A percentile compares a stretch with the other conserved stretches of the same genome.
Evolutionary conservation across 2,113 vertebrate species (phyloP).

Genomic region (Cynopterus brachyotis): DNA sequence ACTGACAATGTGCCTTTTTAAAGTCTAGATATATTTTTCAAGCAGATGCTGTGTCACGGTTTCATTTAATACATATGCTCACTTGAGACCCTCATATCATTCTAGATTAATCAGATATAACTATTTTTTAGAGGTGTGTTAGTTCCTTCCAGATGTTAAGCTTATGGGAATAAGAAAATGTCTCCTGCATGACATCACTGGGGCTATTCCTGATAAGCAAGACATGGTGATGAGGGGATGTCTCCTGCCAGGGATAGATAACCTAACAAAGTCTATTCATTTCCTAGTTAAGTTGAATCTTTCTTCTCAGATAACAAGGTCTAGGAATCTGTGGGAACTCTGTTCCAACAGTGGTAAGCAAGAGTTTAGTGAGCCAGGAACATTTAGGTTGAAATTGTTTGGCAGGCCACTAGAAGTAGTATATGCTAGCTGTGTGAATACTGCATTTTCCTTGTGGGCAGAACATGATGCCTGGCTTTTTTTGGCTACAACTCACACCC

Average conservation of each 20-base stretch:
- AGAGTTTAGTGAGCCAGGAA: neutral
- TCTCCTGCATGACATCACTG: conserved; percentile 44
- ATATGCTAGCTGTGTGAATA: neutral
- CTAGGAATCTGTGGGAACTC: neutral
- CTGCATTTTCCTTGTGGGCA: neutral
- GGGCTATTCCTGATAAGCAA: conserved; percentile 32
- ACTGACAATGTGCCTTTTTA: neutral
- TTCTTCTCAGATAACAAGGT: conserved; percentile 20
- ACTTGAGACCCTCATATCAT: neutral
- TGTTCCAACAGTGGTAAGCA: neutral
- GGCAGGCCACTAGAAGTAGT: neutral
- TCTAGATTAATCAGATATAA: neutral
- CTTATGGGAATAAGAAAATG: conserved; percentile 49
- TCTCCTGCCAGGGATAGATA: conserved; percentile 34
- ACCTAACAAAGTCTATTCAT: neutral
- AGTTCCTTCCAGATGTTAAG: conserved; percentile 49
- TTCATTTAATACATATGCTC: neutral
- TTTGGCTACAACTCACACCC: neutral
- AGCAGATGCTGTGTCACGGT: neutral
- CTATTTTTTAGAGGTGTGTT: conserved; percentile 33
- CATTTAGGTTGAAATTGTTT: neutral
- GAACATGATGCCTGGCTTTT: neutral
- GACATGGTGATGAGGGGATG: neutral
- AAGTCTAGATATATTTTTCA: neutral
- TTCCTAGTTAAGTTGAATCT: conserved; percentile 44